Evolutionary conservation across 2,113 vertebrate genomes (phyloP).

Genomic region (Cathartes aura): DNA sequence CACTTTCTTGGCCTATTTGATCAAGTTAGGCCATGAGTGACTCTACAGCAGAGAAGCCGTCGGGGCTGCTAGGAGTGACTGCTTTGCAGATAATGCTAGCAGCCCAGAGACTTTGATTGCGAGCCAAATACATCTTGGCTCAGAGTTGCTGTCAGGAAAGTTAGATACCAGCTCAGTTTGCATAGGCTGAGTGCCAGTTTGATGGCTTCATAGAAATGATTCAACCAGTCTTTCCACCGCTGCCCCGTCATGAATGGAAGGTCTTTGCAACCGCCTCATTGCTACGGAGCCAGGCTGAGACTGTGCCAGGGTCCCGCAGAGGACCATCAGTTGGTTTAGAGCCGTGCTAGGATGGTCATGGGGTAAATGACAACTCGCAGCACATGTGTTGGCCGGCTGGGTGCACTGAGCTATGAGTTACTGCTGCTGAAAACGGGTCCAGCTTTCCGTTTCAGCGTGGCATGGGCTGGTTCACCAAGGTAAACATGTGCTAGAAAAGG

Average conservation of each 20-base stretch:
- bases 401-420: neutral
- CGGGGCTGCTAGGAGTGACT: neutral
- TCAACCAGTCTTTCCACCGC: neutral
- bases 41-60: neutral
- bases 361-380: neutral
- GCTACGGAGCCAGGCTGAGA: neutral
- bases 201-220: neutral
- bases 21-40: neutral
- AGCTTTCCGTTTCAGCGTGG: neutral
- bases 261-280: accelerated
- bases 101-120: neutral
- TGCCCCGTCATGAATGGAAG: neutral
- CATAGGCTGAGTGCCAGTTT: neutral
- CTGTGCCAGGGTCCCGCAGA: neutral
- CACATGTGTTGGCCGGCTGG: neutral
- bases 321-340: neutral
- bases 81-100: slow-evolving; percentile 15
- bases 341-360: neutral
- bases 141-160: neutral
- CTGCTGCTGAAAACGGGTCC: neutral
- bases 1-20: neutral
- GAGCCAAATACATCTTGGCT: slow-evolving; percentile 4
- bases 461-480: neutral
- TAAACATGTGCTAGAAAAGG: neutral
- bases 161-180: neutral